Conservation (phyloP, 2,113 vertebrate genomes). For the Bostrychus sinensis region DNA sequence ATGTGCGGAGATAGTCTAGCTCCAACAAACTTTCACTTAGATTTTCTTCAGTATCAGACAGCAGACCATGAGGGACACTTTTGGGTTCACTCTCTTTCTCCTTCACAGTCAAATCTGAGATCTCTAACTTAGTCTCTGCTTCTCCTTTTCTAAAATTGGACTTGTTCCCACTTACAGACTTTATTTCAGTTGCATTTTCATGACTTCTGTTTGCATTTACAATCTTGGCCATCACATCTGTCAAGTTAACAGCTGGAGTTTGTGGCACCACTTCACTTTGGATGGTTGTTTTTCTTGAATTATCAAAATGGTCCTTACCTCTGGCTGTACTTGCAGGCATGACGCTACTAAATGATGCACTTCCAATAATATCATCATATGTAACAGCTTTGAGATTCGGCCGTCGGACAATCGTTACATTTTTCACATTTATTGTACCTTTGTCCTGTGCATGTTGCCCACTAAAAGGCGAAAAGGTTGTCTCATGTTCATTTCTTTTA, state of each 20-base stretch:
- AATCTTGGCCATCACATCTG: neutral
- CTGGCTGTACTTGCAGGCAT: neutral
- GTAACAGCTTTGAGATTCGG: slow-evolving; percentile 17
- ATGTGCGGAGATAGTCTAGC: slow-evolving; percentile 42
- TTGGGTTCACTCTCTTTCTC: slow-evolving; percentile 40
- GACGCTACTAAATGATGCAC: slow-evolving; percentile 43
- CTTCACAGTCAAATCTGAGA: neutral
- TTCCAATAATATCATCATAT: slow-evolving; percentile 48
- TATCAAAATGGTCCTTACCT: neutral
- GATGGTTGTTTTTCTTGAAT: neutral
- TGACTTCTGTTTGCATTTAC: neutral
- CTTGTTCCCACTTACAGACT: neutral
- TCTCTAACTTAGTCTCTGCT: neutral
- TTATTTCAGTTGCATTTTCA: neutral
- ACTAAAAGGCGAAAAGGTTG: neutral
- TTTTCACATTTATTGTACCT: neutral
- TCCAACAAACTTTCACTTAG: slow-evolving; percentile 29
- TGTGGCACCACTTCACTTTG: no score
- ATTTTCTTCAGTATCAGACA: neutral
- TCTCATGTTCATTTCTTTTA: neutral
- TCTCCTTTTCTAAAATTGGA: neutral
- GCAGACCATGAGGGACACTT: slow-evolving; percentile 4
- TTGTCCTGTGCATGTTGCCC: neutral
- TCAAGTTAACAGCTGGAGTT: neutral
- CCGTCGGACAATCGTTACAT: slow-evolving; percentile 16